phyloP scores from a whole-genome alignment of 2,888 invertebrate genomes.

The Pantelozetes paolii region DNA sequence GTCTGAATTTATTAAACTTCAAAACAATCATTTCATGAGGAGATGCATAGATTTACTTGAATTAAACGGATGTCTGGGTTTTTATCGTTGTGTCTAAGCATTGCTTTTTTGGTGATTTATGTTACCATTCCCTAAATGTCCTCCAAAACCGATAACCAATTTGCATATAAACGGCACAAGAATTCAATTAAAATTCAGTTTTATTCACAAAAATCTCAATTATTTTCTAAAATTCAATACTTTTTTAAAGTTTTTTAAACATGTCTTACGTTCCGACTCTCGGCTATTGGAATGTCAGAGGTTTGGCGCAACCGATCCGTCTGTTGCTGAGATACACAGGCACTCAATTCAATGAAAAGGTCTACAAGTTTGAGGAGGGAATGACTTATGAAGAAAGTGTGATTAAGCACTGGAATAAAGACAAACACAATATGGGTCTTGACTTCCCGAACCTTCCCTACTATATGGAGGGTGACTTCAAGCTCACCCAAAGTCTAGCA shows the following conservation, averaged over 20 bases:
- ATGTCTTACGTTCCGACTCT: conserved; percentile 33
- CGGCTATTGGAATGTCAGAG: conserved; percentile 48
- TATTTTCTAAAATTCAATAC: neutral
- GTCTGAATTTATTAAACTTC: too few relatives aligned
- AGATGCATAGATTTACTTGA: too few relatives aligned
- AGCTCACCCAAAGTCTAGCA: conserved; percentile 50
- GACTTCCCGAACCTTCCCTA: conserved; percentile 54
- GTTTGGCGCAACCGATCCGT: conserved; percentile 50
- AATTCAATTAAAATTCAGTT: neutral
- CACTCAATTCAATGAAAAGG: conserved; percentile 54
- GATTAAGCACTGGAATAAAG: conserved; percentile 50
- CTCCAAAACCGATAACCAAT: too few relatives aligned
- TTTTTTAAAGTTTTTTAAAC: neutral
- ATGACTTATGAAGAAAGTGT: neutral
- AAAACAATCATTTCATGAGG: too few relatives aligned
- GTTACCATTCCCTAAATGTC: too few relatives aligned
- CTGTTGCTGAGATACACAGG: conserved; percentile 54
- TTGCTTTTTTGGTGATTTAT: too few relatives aligned
- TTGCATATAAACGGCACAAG: too few relatives aligned
- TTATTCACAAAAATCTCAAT: neutral
- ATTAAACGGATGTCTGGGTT: too few relatives aligned
- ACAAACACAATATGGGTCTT: conserved; percentile 52
- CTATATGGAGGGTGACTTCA: conserved; percentile 53
- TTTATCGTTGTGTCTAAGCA: too few relatives aligned
- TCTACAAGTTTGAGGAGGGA: conserved; percentile 53